Base-by-base conservation (phyloP, 2,888 invertebrate genomes). In the Heliconius ethilla region DNA sequence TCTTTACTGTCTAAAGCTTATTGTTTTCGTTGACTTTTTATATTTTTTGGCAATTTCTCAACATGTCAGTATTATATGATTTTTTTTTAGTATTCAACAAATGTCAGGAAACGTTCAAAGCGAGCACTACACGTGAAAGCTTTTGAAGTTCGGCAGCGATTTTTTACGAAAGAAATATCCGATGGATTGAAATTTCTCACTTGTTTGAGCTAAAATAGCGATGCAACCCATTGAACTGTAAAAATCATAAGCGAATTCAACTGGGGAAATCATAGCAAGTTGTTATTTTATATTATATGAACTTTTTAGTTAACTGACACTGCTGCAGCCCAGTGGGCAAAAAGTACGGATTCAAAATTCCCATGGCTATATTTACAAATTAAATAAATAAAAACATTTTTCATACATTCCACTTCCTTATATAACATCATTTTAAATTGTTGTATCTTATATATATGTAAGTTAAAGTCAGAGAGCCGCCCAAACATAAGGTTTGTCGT, bases 161-260 rank as follows among this genome's bases (percentile, higher is more conserved):
- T 67, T 67, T 51, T n/a, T 40, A 7, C 37, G 25, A 67, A 40
- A 67, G 37, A 67, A 67, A 67, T 40, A 25, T 40, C 67, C 67
- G 67, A 67, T 40, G 67, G 40, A 67, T 37, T 67, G 37, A 67
- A 40, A 40, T 40, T 67, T 67, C 7, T 67, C 40, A 67, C 37
- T 25, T n/a, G 40, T 67, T 40, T 67, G 37, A 67, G 40, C 67
- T 67, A 67, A 40, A 67, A 67, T 67, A 40, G 7, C 37, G n/a
- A 67, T 67, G 40, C 67, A 67, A 67, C 67, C 37, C 37, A 67
- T 22, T 67, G 66, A 67, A 37, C 37, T 33, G 33, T 66, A 33
- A 66, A 66, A 66, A 33, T 33, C 13, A n/a, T 37, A 67, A 67
- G 66, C 37, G 66, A 67, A 67, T 67, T 37, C 66, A 37, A 37